These are phyloP conservation scores for Gymnocypris eckloni DNA, from an alignment of 2,797 vertebrate species.

Conservation along the genomic window DNA sequence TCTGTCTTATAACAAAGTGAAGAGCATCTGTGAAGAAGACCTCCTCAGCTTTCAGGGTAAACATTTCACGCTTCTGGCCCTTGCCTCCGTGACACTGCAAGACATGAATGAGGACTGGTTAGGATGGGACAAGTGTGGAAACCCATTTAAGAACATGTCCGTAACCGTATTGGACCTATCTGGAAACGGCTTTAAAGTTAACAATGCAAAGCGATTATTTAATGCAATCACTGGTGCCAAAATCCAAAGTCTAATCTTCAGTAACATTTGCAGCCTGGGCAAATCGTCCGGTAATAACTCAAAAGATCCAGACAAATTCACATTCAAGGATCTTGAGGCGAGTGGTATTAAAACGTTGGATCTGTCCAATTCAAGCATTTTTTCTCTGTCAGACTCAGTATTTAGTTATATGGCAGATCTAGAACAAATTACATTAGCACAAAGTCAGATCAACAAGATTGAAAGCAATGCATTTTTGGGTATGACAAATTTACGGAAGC, in stretches of 20 bases:
- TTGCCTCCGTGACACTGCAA: slow-evolving; percentile 66
- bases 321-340: slow-evolving; percentile 78
- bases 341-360: slow-evolving; percentile 76
- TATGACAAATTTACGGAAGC: slow-evolving; percentile 71
- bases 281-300: slow-evolving; percentile 78
- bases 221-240: slow-evolving; percentile 78
- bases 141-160: slow-evolving; percentile 81
- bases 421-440: slow-evolving; percentile 72
- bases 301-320: slow-evolving; percentile 78
- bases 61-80: slow-evolving; percentile 72
- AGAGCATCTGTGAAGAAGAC: slow-evolving; percentile 80
- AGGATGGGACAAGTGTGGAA: slow-evolving; percentile 79
- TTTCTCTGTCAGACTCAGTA: slow-evolving; percentile 74
- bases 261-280: slow-evolving; percentile 71
- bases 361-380: slow-evolving; percentile 80
- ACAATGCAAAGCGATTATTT: slow-evolving; percentile 67
- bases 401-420: slow-evolving; percentile 76
- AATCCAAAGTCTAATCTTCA: slow-evolving; percentile 73
- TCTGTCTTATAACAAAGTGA: slow-evolving; percentile 77
- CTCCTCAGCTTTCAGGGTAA: slow-evolving; percentile 83
- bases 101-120: not conserved
- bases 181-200: slow-evolving; percentile 64
- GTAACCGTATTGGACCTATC: slow-evolving; percentile 78
- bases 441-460: slow-evolving; percentile 84
- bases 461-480: slow-evolving; percentile 78